A percentile compares a stretch with the other conserved stretches of the same genome.
Conservation (phyloP, 2,888 invertebrate species). For the Epistrophe eligans region DNA sequence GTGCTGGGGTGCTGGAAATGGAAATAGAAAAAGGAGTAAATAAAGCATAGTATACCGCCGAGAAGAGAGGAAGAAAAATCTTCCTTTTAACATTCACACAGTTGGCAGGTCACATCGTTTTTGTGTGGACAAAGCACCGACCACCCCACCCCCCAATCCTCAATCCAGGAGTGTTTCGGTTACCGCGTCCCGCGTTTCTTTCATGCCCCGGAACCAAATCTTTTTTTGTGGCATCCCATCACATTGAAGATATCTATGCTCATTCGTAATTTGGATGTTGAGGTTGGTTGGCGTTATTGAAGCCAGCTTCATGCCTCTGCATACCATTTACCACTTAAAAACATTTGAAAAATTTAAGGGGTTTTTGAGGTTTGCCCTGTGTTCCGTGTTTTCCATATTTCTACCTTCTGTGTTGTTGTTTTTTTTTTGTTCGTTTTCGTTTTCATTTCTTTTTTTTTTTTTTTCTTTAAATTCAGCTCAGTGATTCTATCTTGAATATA, state of each 20-base stretch:
- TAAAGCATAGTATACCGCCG: slow-evolving; percentile 31
- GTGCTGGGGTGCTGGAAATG: slow-evolving; percentile 4
- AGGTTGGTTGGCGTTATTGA: slow-evolving; percentile 65
- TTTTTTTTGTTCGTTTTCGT: no score
- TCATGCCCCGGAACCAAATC: slow-evolving; percentile 6
- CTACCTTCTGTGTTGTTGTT: slow-evolving; percentile 20
- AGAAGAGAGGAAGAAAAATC: slow-evolving; percentile 49
- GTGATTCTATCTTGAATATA: slow-evolving; percentile 59
- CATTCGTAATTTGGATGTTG: slow-evolving; percentile 73
- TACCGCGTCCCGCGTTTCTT: neutral
- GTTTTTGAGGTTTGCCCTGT: slow-evolving; percentile 73
- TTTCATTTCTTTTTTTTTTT: slow-evolving; percentile 1
- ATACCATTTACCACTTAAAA: slow-evolving; percentile 75
- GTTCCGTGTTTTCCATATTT: slow-evolving; percentile 54
- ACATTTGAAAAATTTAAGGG: slow-evolving; percentile 76
- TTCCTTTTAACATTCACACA: slow-evolving; percentile 67
- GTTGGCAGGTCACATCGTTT: slow-evolving; percentile 75
- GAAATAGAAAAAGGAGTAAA: slow-evolving; percentile 40
- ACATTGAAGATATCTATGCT: slow-evolving; percentile 66
- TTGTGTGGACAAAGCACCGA: slow-evolving; percentile 39
- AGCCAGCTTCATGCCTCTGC: slow-evolving; percentile 73
- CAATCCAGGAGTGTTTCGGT: neutral
- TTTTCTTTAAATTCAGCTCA: slow-evolving; percentile 38
- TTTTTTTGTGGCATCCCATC: slow-evolving; percentile 48
- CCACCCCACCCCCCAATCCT: slow-evolving; percentile 4